Conservation (phyloP, 2,113 vertebrate species). For the Sciurus niger region DNA sequence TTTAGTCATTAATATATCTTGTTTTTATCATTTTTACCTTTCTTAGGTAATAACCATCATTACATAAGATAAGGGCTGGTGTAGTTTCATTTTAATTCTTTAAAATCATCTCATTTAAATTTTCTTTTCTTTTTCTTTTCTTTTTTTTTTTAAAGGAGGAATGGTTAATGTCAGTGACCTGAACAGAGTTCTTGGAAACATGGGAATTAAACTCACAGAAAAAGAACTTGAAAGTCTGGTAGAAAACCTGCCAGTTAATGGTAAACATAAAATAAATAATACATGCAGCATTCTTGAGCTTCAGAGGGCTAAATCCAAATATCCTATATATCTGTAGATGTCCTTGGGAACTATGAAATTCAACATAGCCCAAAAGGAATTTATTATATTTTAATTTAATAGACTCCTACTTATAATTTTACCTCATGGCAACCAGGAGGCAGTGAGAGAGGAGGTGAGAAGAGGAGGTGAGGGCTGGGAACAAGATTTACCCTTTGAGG, state of each 20-base stretch:
- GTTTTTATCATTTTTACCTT: background rate
- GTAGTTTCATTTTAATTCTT: background rate
- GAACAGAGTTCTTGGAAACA: background rate
- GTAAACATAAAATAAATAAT: background rate
- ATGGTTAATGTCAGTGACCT: background rate
- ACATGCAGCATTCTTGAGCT: background rate
- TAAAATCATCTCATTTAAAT: background rate
- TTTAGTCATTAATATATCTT: background rate
- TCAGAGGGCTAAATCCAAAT: background rate
- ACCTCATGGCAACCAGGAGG: too few species aligned
- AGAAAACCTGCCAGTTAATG: background rate
- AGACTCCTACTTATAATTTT: background rate
- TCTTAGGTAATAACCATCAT: background rate
- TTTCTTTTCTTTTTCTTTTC: background rate
- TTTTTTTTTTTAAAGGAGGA: background rate
- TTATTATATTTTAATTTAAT: background rate
- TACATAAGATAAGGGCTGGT: background rate
- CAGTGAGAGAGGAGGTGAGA: too few species aligned
- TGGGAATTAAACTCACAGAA: conserved; percentile 1
- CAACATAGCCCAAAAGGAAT: background rate
- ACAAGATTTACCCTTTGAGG: too few species aligned
- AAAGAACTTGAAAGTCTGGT: conserved; percentile 29
- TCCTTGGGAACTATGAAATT: background rate
- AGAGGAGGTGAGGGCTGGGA: too few species aligned
- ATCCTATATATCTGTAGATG: background rate